Evolutionary conservation across 1,140 invertebrate genomes (phyloP), one percentile per base, ranked within the genome.

Genomic region (Listronotus oregonensis): DNA sequence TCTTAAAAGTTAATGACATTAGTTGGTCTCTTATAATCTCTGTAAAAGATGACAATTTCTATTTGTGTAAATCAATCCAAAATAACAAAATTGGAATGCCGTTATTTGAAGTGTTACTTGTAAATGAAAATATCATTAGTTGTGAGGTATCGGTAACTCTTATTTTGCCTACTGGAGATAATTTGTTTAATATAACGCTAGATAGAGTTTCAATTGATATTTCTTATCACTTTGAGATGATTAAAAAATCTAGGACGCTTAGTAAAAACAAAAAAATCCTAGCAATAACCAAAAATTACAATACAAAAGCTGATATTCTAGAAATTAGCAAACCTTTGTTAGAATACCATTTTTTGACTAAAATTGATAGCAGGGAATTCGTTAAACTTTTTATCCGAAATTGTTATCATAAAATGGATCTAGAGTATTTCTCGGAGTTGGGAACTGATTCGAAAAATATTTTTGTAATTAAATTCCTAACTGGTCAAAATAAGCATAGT

Each of bases 171-270:
- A 49, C 51, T 32, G 47, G 58, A 3, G 50, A 60, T 17, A 40
- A 44, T 11, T 58, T 44, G 12, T 34, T 31, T 40, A 12, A 46
- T 50, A 15, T 70, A 12, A 32, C 39, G 12, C 44, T 70, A 8
- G 37, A 12, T 49, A 39, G 9, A 39, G 46, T 64, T 12, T 15
- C 44, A 15, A 56, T 65, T 11, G 66, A 70, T 55, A 62, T 68
- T 39, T 70, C 69, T 18, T 70, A 70, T 54, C 59, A 68, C 58
- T 70, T 68, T 62, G 55, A 67, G 55, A 61, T n/a, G 55, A 69
- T 1, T 15, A 55, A 34, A 47, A 67, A 54, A 47, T n/a, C 34
- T 7, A 56, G 61, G 60, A 8, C 21, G 32, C 14, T 14, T 11
- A 17, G 6, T 18, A 52, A 21, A 49, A 14, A 56, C 5, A n/a